These are phyloP conservation scores for Aleadryas rufinucha DNA, from an alignment of 2,113 vertebrate genomes.

Conservation along the genomic window DNA sequence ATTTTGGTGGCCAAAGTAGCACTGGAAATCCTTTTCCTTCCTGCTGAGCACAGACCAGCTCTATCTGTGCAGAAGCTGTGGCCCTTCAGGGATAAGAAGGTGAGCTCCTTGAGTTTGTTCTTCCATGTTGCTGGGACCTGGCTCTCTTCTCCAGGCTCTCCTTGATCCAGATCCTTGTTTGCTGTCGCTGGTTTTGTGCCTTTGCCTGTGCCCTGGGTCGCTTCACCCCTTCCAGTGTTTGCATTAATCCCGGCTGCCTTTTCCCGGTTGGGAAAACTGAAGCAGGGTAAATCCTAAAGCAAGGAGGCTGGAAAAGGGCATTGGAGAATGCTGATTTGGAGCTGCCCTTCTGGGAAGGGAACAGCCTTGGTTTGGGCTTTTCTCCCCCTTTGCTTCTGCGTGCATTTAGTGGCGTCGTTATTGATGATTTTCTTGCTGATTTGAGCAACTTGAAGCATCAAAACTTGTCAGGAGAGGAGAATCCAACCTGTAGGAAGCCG, in stretches of 20 bases:
- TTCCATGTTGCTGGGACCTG: accelerated
- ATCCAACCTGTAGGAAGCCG: accelerated
- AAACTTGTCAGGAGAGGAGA: background rate
- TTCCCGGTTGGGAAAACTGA: background rate
- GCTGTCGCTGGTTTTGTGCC: background rate
- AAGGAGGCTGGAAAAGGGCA: accelerated
- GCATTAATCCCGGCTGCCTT: background rate
- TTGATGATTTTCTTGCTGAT: background rate
- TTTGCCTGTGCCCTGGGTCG: no score
- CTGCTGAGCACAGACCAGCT: accelerated
- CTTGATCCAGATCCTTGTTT: accelerated
- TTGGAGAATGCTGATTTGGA: background rate
- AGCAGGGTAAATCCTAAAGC: background rate
- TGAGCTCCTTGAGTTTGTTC: background rate
- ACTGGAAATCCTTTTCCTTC: accelerated
- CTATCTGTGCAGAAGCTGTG: accelerated
- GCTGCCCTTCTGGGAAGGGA: background rate
- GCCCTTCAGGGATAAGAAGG: accelerated
- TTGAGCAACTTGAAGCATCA: accelerated
- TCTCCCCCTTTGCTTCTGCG: background rate
- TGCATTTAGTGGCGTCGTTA: accelerated
- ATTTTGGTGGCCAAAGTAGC: accelerated
- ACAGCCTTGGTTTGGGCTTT: background rate
- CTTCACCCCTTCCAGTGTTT: accelerated
- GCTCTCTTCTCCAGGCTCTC: background rate